Conservation (phyloP, 37 sponge, comb jelly and placozoan genomes). For the Chondrilla cf. caribensis region DNA sequence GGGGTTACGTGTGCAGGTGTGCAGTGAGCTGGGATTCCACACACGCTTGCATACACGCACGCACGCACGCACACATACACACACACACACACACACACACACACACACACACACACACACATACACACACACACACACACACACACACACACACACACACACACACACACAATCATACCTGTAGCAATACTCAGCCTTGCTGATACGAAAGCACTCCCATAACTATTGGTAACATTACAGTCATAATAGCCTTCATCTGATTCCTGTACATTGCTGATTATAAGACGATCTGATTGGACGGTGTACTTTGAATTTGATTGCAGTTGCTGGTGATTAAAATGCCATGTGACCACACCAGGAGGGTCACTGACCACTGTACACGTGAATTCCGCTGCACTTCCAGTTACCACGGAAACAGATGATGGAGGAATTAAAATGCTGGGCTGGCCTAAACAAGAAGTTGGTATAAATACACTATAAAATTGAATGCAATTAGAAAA, state of each 20-base stretch:
- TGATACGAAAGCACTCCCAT: slow-evolving; percentile 31
- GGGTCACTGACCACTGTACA: slow-evolving; percentile 52
- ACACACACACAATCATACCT: slow-evolving; percentile 28
- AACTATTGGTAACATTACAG: slow-evolving; percentile 38
- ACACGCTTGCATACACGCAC: no score
- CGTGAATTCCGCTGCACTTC: slow-evolving; percentile 26
- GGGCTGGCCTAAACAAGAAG: slow-evolving; percentile 56
- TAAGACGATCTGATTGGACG: slow-evolving; percentile 16
- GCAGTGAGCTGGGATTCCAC: no score
- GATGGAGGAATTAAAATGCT: slow-evolving; percentile 14
- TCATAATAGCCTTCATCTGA: slow-evolving; percentile 55
- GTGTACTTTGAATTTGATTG: slow-evolving; percentile 2
- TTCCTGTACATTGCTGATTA: slow-evolving; percentile 34
- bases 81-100: no score
- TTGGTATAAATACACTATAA: no score
- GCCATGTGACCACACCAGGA: slow-evolving; percentile 32
- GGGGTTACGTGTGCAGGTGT: no score
- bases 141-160: no score
- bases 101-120: no score
- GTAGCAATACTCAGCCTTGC: slow-evolving; percentile 40
- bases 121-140: no score
- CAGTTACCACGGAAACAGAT: slow-evolving; percentile 6
- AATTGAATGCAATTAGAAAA: no score
- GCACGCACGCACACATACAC: no score
- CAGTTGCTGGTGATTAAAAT: neutral